Percentiles rank a stretch among this genome's conserved stretches.
phyloP scores from a whole-genome alignment of 2,888 invertebrate genomes.

The Rhagonycha fulva region DNA sequence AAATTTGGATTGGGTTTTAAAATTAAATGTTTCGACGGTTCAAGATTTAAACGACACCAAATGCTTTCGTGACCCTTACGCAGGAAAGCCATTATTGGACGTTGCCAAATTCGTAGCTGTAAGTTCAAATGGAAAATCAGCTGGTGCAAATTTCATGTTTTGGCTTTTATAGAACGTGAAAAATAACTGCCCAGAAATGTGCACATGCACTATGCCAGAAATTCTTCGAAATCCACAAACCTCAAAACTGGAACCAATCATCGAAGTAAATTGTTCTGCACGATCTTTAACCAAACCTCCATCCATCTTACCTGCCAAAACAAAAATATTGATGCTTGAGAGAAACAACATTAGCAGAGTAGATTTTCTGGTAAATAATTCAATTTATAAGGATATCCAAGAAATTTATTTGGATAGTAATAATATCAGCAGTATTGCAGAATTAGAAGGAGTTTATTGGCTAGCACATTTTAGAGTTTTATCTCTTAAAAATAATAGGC shows the following conservation, averaged over 20 bases:
- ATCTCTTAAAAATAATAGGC: constrained; percentile 74
- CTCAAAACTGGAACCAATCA: constrained; percentile 58
- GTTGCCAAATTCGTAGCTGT: constrained; percentile 70
- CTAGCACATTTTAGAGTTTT: constrained; percentile 75
- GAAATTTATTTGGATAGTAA: constrained; percentile 82
- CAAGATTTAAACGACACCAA: constrained; percentile 63
- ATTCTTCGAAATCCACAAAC: constrained; percentile 60
- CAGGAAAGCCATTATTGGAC: constrained; percentile 65
- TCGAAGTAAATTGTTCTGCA: constrained; percentile 70
- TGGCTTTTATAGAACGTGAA: constrained; percentile 39
- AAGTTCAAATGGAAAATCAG: constrained; percentile 38
- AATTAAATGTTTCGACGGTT: constrained; percentile 59
- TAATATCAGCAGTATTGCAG: constrained; percentile 66
- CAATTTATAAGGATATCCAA: constrained; percentile 67
- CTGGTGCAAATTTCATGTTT: not conserved
- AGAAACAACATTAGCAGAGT: constrained; percentile 68
- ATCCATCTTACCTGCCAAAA: constrained; percentile 63
- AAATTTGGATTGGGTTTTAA: constrained; percentile 66
- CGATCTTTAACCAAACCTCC: constrained; percentile 64
- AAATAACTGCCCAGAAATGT: constrained; percentile 63
- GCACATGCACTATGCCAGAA: constrained; percentile 67
- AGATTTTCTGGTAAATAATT: constrained; percentile 66
- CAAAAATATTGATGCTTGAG: constrained; percentile 67
- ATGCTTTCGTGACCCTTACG: constrained; percentile 64
- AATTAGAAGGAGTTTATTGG: constrained; percentile 79